These are phyloP conservation scores for Imbricaverruca yamaguchii DNA, from an alignment of 2,888 invertebrate species.

Conservation along the genomic window DNA sequence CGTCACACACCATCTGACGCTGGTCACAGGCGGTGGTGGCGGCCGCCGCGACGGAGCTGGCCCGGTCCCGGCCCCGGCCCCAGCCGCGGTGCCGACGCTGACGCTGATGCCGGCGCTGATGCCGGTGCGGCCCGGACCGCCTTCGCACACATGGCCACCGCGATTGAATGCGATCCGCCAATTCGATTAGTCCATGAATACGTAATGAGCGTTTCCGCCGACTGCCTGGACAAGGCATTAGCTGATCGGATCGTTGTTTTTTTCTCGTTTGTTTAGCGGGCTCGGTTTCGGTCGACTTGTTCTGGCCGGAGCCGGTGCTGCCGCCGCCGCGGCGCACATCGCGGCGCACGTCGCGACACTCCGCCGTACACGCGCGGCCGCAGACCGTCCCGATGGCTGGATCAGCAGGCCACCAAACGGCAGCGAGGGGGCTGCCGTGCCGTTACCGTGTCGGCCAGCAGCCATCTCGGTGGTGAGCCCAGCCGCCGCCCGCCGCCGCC, in stretches of 20 bases:
- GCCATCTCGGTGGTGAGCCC: neutral
- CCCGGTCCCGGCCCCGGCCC: neutral
- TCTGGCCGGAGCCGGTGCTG: neutral
- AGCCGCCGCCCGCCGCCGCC: neutral
- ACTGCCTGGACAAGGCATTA: neutral
- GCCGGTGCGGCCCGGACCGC: neutral
- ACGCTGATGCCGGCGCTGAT: no score
- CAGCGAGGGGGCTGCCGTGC: no score
- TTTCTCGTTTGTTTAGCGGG: neutral
- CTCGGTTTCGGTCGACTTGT: neutral
- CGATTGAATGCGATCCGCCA: conserved; percentile 6
- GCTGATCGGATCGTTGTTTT: neutral
- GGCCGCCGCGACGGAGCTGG: neutral
- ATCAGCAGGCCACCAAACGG: no score
- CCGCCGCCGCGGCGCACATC: no score
- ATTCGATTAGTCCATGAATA: conserved; percentile 21
- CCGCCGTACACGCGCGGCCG: no score
- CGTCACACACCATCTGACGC: neutral
- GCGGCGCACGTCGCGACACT: no score
- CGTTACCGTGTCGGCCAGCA: no score
- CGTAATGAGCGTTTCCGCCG: neutral
- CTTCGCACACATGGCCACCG: neutral
- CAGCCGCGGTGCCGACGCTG: neutral
- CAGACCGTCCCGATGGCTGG: no score
- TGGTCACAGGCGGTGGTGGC: neutral